Percentiles rank a stretch among this genome's conserved stretches.
phyloP scores from a whole-genome alignment of 1,140 invertebrate genomes.

The Ladona fulva region DNA sequence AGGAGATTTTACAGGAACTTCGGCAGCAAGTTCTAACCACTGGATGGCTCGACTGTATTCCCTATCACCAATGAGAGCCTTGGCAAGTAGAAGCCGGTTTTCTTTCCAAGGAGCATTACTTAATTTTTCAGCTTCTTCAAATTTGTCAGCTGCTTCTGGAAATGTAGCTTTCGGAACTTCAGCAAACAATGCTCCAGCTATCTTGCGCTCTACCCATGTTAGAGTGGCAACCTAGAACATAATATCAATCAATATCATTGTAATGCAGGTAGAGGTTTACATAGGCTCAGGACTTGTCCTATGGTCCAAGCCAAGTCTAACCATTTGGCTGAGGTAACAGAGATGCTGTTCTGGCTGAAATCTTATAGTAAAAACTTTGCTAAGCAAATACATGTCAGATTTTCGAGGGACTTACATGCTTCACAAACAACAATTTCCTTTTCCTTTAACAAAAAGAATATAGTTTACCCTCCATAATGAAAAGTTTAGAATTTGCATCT shows the following conservation, averaged over 20 bases:
- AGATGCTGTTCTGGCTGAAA: no score
- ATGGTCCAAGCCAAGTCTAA: no score
- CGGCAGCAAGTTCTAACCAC: constrained; percentile 45
- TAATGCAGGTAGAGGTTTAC: no score
- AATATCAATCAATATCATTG: constrained; percentile 11
- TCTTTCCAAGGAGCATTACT: constrained; percentile 53
- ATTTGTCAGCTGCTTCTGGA: constrained; percentile 55
- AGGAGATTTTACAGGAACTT: constrained; percentile 32
- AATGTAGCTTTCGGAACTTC: constrained; percentile 52
- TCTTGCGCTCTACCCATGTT: constrained; percentile 60
- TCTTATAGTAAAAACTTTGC: no score
- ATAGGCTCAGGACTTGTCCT: no score
- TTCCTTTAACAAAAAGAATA: no score
- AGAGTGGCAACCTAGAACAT: constrained; percentile 45
- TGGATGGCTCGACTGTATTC: constrained; percentile 44
- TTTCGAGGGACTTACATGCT: no score
- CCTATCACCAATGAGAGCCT: constrained; percentile 50
- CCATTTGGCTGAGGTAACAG: no score
- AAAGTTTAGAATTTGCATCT: no score
- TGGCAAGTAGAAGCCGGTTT: constrained; percentile 59
- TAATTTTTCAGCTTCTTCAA: constrained; percentile 54
- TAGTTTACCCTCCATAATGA: no score
- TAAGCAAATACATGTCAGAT: no score
- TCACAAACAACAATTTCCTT: no score
- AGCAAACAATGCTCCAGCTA: constrained; percentile 58